Evolutionary conservation across 2,888 invertebrate species (phyloP).

Genomic region (Ditula angustiorana): DNA sequence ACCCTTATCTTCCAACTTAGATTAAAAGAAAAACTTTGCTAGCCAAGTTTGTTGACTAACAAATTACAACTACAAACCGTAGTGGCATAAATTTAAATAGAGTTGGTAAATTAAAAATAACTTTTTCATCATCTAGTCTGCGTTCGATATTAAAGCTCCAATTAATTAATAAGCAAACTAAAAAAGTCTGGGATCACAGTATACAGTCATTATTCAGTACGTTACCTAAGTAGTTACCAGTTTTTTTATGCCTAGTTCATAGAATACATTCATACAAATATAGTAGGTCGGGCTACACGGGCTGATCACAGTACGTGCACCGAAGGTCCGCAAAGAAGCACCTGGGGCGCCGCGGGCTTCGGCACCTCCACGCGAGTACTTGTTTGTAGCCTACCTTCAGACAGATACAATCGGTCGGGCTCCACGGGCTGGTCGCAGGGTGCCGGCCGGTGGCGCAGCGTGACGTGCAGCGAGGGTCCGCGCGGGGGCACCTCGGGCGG

Average conservation of each 20-base stretch:
- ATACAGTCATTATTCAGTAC: not conserved
- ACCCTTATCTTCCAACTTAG: constrained; percentile 57
- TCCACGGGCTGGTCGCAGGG: constrained; percentile 79
- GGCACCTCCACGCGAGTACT: no score
- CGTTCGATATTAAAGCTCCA: not conserved
- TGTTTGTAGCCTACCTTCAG: constrained; percentile 68
- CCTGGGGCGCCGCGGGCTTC: no score
- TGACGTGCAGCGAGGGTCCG: constrained; percentile 91
- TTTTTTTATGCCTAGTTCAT: no score
- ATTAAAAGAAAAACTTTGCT: constrained; percentile 59
- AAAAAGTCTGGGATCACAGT: not conserved
- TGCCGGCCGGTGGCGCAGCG: constrained; percentile 79
- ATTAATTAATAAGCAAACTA: not conserved
- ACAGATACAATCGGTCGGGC: constrained; percentile 75
- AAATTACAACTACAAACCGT: constrained; percentile 44
- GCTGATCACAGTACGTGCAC: no score
- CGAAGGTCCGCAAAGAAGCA: no score
- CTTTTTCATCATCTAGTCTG: constrained; percentile 1
- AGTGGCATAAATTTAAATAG: constrained; percentile 11
- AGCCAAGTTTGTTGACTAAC: constrained; percentile 47
- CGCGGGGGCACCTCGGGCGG: constrained; percentile 95
- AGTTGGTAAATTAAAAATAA: constrained; percentile 8
- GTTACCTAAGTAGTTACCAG: no score
- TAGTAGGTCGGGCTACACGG: no score
- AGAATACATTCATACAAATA: no score